Percentiles rank a stretch among this genome's conserved stretches.
These are phyloP conservation scores for Perodicticus potto DNA, from an alignment of 2,797 vertebrate genomes.

Conservation along the genomic window DNA sequence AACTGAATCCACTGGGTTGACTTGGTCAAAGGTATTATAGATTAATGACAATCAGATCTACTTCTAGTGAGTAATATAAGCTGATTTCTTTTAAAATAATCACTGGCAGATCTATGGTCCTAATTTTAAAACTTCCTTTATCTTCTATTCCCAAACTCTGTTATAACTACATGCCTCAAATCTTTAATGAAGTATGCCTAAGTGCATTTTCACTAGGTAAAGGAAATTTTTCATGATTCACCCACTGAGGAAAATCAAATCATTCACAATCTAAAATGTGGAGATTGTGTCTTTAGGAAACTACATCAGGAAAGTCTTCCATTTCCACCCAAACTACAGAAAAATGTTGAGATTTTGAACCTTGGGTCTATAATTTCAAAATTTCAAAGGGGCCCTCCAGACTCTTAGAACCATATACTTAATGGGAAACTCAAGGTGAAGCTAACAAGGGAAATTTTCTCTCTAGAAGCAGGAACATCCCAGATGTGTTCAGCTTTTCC, in stretches of 20 bases:
- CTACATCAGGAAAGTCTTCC: background rate
- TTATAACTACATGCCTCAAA: background rate
- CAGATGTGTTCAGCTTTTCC: background rate
- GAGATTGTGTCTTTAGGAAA: background rate
- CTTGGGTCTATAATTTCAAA: background rate
- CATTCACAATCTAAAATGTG: background rate
- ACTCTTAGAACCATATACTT: background rate
- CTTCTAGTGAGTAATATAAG: background rate
- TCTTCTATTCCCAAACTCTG: background rate
- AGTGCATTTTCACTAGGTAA: background rate
- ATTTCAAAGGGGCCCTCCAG: background rate
- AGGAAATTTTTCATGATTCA: background rate
- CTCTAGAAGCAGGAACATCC: background rate
- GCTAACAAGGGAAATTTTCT: background rate
- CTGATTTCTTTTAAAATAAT: background rate
- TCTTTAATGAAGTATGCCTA: background rate
- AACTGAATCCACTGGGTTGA: background rate
- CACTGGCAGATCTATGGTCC: background rate
- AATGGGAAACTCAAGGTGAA: background rate
- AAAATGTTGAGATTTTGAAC: background rate
- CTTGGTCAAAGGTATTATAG: background rate
- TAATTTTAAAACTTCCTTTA: background rate
- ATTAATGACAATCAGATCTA: background rate
- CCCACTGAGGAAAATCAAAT: background rate
- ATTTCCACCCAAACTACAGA: background rate